phyloP scores from a whole-genome alignment of 2,113 vertebrate species.

The Theristicus caerulescens region DNA sequence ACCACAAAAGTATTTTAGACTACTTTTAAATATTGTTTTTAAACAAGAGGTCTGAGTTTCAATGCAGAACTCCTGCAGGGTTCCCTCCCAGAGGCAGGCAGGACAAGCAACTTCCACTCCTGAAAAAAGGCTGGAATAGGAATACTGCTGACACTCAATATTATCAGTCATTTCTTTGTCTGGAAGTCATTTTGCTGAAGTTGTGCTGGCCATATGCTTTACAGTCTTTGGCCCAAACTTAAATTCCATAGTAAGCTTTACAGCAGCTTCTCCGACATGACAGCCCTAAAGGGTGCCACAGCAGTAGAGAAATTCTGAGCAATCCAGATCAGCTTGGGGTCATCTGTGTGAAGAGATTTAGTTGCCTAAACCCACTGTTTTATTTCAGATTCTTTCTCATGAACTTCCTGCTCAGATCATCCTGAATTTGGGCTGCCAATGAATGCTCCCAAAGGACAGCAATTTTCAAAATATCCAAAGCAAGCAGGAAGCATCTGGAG shows the following conservation, averaged over 20 bases:
- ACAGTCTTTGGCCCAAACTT: not conserved
- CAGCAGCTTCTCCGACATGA: not conserved
- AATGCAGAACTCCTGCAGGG: not conserved
- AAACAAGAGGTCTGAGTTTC: not conserved
- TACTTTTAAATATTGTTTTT: not conserved
- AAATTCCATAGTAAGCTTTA: not conserved
- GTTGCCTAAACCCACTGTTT: accelerated
- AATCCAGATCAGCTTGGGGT: not conserved
- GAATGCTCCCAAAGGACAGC: not conserved
- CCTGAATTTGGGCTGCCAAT: not conserved
- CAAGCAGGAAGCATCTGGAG: not conserved
- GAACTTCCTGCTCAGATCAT: not conserved
- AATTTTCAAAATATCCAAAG: not conserved
- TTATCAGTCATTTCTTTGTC: not conserved
- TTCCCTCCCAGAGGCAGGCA: not conserved
- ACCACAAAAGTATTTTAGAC: accelerated
- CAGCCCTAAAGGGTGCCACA: not conserved
- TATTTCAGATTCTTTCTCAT: not conserved
- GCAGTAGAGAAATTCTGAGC: not conserved
- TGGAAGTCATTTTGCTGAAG: not conserved
- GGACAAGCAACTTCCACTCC: not conserved
- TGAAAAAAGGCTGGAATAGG: not conserved
- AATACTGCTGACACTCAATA: not conserved
- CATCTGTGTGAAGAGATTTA: not conserved
- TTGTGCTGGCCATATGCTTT: not conserved